Evolutionary conservation across 2,888 invertebrate species (phyloP).

Genomic region (Drepanosiphum platanoidis): DNA sequence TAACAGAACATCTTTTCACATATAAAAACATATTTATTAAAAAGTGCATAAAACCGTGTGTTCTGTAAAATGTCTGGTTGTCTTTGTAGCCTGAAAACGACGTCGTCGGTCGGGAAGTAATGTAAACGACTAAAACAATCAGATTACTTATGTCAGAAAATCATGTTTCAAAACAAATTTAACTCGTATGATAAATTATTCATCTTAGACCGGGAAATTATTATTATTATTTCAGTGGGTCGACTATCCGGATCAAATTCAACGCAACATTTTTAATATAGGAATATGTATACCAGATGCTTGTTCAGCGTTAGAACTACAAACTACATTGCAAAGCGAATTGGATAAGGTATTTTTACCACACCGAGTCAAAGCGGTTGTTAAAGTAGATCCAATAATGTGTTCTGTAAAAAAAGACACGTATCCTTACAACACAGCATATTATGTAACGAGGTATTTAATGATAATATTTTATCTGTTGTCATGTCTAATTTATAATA

Average conservation of each 20-base stretch:
- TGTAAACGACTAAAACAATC: not conserved
- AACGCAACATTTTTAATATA: conserved; percentile 63
- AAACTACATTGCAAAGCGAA: conserved; percentile 64
- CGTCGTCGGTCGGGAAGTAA: not conserved
- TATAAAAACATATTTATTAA: too few relatives aligned
- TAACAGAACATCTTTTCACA: too few relatives aligned
- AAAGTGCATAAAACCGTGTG: too few relatives aligned
- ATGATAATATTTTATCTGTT: not conserved
- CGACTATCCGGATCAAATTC: conserved; percentile 3
- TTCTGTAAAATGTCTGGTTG: too few relatives aligned
- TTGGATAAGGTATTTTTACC: conserved; percentile 57
- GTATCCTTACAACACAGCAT: conserved; percentile 28
- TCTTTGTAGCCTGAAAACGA: not conserved
- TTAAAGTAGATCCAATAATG: conserved; percentile 53
- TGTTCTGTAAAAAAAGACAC: conserved; percentile 41
- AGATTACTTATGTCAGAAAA: not conserved
- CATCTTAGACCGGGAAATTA: too few relatives aligned
- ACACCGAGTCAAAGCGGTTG: conserved; percentile 33
- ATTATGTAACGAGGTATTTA: conserved; percentile 57
- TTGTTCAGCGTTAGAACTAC: conserved; percentile 63
- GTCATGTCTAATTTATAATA: not conserved
- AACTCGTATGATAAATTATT: too few relatives aligned
- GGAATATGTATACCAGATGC: conserved; percentile 64
- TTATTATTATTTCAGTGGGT: conserved; percentile 26
- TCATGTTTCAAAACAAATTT: too few relatives aligned